Conservation (phyloP, 2,888 invertebrate species). For the Pristionchus mayeri region DNA sequence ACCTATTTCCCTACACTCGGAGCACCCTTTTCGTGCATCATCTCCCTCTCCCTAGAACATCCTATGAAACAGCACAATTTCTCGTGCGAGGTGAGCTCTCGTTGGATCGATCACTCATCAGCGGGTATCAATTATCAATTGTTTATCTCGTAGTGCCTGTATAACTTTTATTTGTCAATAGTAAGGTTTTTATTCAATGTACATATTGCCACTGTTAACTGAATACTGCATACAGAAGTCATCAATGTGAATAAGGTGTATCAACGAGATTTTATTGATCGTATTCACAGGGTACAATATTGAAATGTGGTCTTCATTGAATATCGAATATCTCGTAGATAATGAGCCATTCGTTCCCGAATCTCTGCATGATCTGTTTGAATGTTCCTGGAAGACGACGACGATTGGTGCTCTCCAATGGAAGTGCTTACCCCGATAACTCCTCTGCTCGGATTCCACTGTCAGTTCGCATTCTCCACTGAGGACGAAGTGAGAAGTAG, state of each 20-base stretch:
- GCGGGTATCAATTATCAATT: no score
- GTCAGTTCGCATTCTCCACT: constrained; percentile 19
- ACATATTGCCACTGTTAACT: no score
- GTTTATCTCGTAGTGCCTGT: no score
- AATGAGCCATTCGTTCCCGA: constrained; percentile 2
- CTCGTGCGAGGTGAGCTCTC: no score
- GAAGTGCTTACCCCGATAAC: neutral
- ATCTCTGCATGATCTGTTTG: constrained; percentile 35
- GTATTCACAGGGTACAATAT: no score
- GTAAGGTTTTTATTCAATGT: no score
- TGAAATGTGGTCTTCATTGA: neutral
- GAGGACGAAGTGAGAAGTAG: neutral
- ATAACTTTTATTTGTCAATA: no score
- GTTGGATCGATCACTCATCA: no score
- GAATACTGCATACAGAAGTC: no score
- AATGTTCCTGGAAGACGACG: constrained; percentile 41
- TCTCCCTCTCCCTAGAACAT: neutral
- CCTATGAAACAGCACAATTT: neutral
- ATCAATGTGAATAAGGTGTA: no score
- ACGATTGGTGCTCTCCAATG: neutral
- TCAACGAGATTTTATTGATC: no score
- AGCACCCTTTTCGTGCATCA: neutral
- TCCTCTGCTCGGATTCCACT: neutral
- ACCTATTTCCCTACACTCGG: constrained; percentile 2
- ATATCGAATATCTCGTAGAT: constrained; percentile 38